Base-by-base conservation (phyloP, 2,113 vertebrate genomes). In the Oryzias melastigma region DNA sequence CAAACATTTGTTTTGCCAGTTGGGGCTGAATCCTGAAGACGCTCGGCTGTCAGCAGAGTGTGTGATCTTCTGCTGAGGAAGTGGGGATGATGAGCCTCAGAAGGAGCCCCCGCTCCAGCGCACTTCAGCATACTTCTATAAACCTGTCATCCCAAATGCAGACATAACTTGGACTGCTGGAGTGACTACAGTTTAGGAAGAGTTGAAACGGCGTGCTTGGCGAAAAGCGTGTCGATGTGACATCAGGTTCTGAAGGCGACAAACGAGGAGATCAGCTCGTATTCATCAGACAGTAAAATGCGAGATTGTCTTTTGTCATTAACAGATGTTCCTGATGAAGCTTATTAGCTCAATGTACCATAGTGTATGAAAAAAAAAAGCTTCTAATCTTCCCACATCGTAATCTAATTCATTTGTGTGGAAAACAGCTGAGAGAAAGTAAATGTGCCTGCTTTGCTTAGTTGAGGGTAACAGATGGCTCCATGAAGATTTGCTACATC, bases 341-440 rank as follows among this genome's bases (percentile, higher is more conserved):
- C 2, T 47, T 69, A 80, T 84, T 71, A 68, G 71, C 44, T 20
- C 49, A 72, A 70, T 44, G 50, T 51, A 44, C 49, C 41, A 1
- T 17, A 61, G 56, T 46, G 35, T 74, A 59, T 5, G 35, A 58
- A 42, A 42, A 58, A 42, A 42, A 52, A 56, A 56, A 27, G 2
- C 35, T 62, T 68, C 29, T 56, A 72, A 81, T 85, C 75, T 62
- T 52, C 20, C 12, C 48, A 25, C 15, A 81, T 80, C 68, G 53
- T 75, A 66, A 78, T 78, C 83, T 65, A 80, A 68, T 84, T 68
- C 46, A 18, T 3, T 70, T 40, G 41, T 59, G 51, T 67, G 44
- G 2, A 41, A 58, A 77, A 47, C 10, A 22, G 50, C 12, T 46
- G 51, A 57, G 45, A 50, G 25, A 55, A 62, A 42, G 58, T 49